These are phyloP conservation scores for Arvicanthis niloticus DNA, from an alignment of 2,113 vertebrate species.

Conservation along the genomic window DNA sequence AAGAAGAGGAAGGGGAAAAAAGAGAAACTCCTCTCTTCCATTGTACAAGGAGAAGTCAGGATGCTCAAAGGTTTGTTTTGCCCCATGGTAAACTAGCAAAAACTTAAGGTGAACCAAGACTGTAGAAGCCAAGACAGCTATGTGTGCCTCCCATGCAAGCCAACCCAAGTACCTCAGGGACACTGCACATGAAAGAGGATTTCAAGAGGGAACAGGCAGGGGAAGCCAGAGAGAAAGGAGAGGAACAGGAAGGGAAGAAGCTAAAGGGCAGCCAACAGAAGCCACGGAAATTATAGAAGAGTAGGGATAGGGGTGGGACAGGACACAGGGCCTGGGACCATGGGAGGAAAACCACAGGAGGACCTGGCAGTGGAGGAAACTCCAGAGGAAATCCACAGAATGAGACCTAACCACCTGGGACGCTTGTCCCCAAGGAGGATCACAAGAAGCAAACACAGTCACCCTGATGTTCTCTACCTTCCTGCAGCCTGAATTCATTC, in stretches of 20 bases:
- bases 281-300: background rate
- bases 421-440: background rate
- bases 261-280: background rate
- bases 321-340: background rate
- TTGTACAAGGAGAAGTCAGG: background rate
- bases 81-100: background rate
- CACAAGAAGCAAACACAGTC: background rate
- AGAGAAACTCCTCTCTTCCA: background rate
- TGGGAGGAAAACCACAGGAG: background rate
- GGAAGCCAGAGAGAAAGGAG: too few relatives aligned
- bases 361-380: background rate
- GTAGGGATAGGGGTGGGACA: background rate
- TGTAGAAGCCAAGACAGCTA: background rate
- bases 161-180: background rate
- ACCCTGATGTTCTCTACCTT: background rate
- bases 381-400: background rate
- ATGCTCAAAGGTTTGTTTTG: too few relatives aligned
- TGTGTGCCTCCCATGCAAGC: fast-evolving
- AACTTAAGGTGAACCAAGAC: background rate
- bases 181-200: too few relatives aligned
- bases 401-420: background rate
- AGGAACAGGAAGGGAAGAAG: background rate
- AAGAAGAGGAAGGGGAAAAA: background rate
- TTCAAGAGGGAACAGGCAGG: background rate
- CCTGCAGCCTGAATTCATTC: background rate